Conservation (phyloP, 2,113 vertebrate genomes). For the Charadrius vociferus region DNA sequence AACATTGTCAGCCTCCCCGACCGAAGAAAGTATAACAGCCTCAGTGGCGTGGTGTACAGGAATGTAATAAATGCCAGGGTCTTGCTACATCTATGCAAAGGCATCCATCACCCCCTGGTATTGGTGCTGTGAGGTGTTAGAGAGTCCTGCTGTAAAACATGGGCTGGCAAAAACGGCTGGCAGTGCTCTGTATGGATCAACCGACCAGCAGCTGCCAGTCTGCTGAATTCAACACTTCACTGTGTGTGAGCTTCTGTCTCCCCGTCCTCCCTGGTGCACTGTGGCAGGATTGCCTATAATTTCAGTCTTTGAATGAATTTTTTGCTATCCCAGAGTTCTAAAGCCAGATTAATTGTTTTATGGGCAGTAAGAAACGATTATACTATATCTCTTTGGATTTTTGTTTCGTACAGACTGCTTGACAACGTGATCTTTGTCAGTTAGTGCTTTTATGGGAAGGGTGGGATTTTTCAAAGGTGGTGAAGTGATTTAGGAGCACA, state of each 20-base stretch:
- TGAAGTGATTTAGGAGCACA: background rate
- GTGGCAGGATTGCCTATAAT: background rate
- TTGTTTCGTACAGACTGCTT: background rate
- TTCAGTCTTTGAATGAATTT: background rate
- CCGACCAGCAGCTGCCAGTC: background rate
- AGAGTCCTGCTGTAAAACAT: background rate
- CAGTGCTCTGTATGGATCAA: background rate
- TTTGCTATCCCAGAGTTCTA: background rate
- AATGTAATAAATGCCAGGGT: background rate
- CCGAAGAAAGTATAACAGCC: background rate
- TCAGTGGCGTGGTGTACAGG: accelerated
- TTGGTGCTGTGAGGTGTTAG: background rate
- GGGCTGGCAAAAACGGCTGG: background rate
- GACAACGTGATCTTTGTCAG: background rate
- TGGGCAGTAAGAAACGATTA: background rate
- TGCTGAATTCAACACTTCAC: background rate
- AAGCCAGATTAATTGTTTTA: background rate
- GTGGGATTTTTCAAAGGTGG: background rate
- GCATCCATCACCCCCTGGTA: background rate
- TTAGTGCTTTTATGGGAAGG: background rate
- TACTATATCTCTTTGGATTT: background rate
- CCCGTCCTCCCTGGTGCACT: background rate
- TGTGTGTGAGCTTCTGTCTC: background rate
- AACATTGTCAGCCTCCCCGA: background rate
- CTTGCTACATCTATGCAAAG: background rate